These are phyloP conservation scores for Lanistes nyassanus DNA, from an alignment of 1,140 invertebrate genomes.

Conservation along the genomic window DNA sequence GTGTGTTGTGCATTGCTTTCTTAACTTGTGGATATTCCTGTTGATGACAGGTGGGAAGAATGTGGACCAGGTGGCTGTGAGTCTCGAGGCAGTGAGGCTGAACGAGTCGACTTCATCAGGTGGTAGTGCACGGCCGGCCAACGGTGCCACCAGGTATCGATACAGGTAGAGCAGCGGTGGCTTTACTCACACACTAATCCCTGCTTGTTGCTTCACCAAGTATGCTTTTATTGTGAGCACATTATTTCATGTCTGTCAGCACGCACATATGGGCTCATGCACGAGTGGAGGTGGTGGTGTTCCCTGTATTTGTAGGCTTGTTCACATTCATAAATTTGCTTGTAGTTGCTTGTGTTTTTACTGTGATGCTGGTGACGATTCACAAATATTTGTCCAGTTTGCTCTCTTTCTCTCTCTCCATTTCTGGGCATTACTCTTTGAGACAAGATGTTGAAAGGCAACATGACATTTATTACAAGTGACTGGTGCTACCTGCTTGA, in stretches of 20 bases:
- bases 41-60: slow-evolving; percentile 1
- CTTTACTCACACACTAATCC: slow-evolving; percentile 15
- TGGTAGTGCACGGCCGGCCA: neutral
- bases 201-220: too few species aligned
- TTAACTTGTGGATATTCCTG: neutral
- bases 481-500: too few species aligned
- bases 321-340: too few species aligned
- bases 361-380: too few species aligned
- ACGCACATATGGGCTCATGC: too few species aligned
- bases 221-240: too few species aligned
- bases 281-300: too few species aligned
- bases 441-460: too few species aligned
- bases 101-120: neutral
- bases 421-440: neutral
- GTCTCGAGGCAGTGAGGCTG: slow-evolving; percentile 11
- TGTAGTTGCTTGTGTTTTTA: too few species aligned
- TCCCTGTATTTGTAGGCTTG: too few species aligned
- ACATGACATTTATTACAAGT: too few species aligned
- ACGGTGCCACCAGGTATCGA: slow-evolving; percentile 19
- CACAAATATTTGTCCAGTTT: neutral
- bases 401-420: slow-evolving; percentile 3
- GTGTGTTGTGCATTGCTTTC: neutral
- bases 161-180: slow-evolving; percentile 27
- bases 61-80: neutral
- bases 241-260: too few species aligned